Evolutionary conservation across 2,113 vertebrate genomes (phyloP).

Genomic region (Hippocampus comes): DNA sequence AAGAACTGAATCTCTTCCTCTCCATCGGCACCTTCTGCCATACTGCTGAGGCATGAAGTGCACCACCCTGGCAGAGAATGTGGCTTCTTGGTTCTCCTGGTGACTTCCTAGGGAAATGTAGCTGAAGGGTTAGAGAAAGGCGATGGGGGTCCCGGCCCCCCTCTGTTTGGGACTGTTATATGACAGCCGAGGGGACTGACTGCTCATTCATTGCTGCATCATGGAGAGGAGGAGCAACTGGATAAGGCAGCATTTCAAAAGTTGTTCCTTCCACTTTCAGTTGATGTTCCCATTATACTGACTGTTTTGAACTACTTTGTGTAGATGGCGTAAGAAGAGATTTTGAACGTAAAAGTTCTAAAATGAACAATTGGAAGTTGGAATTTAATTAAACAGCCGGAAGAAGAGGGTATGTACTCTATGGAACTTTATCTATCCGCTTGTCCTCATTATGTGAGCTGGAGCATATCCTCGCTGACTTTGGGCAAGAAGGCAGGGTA

Average conservation of each 20-base stretch:
- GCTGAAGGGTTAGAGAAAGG: constrained; percentile 41
- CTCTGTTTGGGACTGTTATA: constrained; percentile 34
- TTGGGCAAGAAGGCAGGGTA: no score
- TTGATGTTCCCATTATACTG: not conserved
- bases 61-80: constrained; percentile 26
- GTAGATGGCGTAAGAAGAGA: not conserved
- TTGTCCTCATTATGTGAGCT: not conserved
- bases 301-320: not conserved
- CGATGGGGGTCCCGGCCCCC: constrained; percentile 26
- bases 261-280: not conserved
- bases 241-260: constrained; percentile 16
- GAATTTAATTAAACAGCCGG: not conserved
- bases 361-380: not conserved
- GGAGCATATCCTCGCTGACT: no score
- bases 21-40: constrained; percentile 86
- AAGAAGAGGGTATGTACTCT: not conserved
- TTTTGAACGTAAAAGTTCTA: not conserved
- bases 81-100: constrained; percentile 8
- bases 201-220: constrained; percentile 47
- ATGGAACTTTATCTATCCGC: not conserved
- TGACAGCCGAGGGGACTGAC: constrained; percentile 45
- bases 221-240: constrained; percentile 60
- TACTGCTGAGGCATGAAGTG: constrained; percentile 54
- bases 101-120: constrained; percentile 16
- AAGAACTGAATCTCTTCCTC: constrained; percentile 92